Evolutionary conservation across 2,797 vertebrate species (phyloP).

Genomic region (Chiroxiphia lanceolata): DNA sequence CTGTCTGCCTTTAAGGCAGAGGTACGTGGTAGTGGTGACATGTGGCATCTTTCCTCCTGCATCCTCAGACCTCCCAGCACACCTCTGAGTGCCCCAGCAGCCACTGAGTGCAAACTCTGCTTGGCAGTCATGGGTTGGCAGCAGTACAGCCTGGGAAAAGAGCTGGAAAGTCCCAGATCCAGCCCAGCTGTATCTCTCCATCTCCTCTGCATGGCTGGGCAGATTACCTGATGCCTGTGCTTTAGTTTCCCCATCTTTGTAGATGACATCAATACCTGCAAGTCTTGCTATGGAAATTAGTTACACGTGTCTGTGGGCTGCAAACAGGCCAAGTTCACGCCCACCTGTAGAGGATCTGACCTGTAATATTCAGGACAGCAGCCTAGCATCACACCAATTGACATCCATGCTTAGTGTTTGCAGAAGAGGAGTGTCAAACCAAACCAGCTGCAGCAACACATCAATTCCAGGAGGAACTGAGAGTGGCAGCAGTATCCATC

Average conservation of each 20-base stretch:
- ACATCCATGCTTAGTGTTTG: rapidly evolving
- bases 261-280: background rate
- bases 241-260: background rate
- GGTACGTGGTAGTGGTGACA: background rate
- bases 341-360: background rate
- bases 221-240: background rate
- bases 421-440: background rate
- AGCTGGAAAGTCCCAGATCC: background rate
- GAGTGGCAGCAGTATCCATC: background rate
- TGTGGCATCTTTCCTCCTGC: background rate
- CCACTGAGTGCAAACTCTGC: background rate
- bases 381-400: rapidly evolving
- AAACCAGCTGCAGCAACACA: background rate
- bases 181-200: background rate
- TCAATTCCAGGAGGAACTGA: rapidly evolving
- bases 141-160: background rate
- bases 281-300: background rate
- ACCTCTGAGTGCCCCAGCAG: background rate
- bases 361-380: background rate
- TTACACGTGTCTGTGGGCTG: background rate
- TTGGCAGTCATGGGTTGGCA: background rate
- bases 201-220: background rate
- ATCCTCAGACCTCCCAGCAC: background rate
- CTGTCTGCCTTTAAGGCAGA: background rate
- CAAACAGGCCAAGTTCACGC: background rate